Base-by-base conservation (phyloP, 1,140 invertebrate species). In the Cydia strobilella region DNA sequence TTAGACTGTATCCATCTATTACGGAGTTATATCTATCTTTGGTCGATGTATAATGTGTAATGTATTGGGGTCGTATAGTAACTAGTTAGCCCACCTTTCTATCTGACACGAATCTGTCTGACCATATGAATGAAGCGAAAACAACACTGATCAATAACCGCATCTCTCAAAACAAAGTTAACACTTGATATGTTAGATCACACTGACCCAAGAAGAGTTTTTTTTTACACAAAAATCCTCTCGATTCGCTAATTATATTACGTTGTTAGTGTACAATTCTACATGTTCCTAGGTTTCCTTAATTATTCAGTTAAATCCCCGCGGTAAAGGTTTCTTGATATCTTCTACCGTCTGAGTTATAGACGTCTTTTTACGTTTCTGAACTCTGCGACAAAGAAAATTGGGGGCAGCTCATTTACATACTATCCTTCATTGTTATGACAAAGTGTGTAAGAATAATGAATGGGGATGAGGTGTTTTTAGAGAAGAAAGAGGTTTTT, bases 341-440 rank as follows among this genome's bases (percentile, higher is more conserved):
- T 54, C 51, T 54, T 54, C n/a, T 13, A 48, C 15, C n/a, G 51
- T 54, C n/a, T n/a, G 51, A n/a, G 15, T 54, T 54, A 54, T 54
- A 54, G 15, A n/a, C 51, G 51, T 54, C n/a, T 54, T 20, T 54
- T 54, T 20, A 7, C 6, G n/a, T 7, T 54, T 18, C 51, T n/a
- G 51, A 54, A 54, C 51, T 54, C 51, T 18, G 1, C 54, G 3
- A n/a, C 48, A 51, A 51, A 20, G 54, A 59, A 59, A 59, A 10
- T 59, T 3, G 54, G 20, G 20, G 9, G 20, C 54, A 23, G 18
- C 54, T 23, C 18, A 59, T 59, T 59, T 59, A 59, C 54, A 59
- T 59, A 59, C 18, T 51, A 23, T 59, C 54, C 54, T 20, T 59
- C 54, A 59, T 59, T 59, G 20, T 59, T 59, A 23, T 59, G 54